Base-by-base conservation (phyloP, 2,797 vertebrate species). In the Danionella dracula region DNA sequence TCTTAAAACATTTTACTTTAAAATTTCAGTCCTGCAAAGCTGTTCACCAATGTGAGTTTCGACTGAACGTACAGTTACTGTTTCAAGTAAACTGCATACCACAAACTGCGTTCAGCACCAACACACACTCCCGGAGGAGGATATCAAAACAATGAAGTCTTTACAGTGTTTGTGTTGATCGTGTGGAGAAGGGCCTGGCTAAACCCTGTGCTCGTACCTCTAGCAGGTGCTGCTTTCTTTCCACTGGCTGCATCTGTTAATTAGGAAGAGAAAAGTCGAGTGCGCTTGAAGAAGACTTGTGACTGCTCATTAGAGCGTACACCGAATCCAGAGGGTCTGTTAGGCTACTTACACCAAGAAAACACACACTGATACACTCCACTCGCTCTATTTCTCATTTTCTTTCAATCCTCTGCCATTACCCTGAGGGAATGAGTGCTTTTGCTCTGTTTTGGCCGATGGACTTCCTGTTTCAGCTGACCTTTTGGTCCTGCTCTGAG, bases 181-280 rank as follows among this genome's bases (percentile, higher is more conserved):
- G 49, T 58, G 65, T 61, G 20, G 38, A 42, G 54, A 63, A 70
- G 71, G 51, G 48, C 53, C 46, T 20, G 27, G 65, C 65, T 73
- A 44, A 51, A 73, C 61, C 66, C 70, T 67, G 57, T 77, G 81
- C 75, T 83, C 78, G 71, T 66, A 74, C 80, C 74, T 77, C 23
- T 78, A 89, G 82, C 86, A 87, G 84, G 86, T 88, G 85, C 78
- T 79, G 65, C 79, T 87, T 87, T 88, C 79, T 87, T 87, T 88
- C 85, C 86, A 84, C 78, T 81, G 72, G 71, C 81, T 88, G 86
- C 82, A 73, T 82, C 79, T 83, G 81, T 87, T 89, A 87, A 90
- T 89, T 88, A 86, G 82, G 81, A 84, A 79, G 76, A 84, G 23
- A 27, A 27, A 6, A 27, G 23, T 27, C 23, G 23, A 27, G 79